Conservation (phyloP, 2,888 invertebrate genomes). For the Poecilus cupreus region DNA sequence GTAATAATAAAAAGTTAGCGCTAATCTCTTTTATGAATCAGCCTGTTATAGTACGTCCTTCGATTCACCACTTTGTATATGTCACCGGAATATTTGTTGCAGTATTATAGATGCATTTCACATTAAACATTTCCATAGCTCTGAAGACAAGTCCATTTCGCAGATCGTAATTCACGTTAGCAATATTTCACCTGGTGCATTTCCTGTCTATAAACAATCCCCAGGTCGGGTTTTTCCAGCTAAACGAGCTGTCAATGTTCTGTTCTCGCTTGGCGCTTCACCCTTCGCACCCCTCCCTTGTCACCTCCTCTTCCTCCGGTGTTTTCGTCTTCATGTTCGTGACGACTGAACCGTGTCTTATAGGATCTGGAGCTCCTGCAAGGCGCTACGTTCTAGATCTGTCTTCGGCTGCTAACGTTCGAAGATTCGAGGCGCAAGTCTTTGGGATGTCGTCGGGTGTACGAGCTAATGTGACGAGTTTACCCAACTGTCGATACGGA, state of each 20-base stretch:
- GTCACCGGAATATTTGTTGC: no score
- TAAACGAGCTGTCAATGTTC: neutral
- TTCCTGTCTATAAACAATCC: no score
- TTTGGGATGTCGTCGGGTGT: neutral
- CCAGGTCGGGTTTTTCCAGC: neutral
- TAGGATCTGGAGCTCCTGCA: neutral
- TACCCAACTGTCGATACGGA: neutral
- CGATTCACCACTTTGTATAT: no score
- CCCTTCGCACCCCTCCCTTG: neutral
- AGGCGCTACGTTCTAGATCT: neutral
- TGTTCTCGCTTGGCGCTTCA: neutral
- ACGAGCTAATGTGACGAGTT: neutral
- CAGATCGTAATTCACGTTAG: no score
- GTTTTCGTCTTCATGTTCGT: constrained; percentile 11
- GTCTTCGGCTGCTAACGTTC: neutral
- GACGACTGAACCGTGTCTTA: constrained; percentile 25
- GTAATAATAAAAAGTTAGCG: no score
- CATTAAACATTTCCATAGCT: no score
- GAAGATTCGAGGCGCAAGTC: neutral
- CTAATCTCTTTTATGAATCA: no score
- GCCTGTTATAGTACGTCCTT: no score
- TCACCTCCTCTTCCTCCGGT: neutral
- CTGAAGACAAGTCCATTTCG: no score
- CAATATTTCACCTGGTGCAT: no score
- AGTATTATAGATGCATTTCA: no score